Evolutionary conservation across 2,113 vertebrate species (phyloP).

Genomic region (Chionodraco myersi): DNA sequence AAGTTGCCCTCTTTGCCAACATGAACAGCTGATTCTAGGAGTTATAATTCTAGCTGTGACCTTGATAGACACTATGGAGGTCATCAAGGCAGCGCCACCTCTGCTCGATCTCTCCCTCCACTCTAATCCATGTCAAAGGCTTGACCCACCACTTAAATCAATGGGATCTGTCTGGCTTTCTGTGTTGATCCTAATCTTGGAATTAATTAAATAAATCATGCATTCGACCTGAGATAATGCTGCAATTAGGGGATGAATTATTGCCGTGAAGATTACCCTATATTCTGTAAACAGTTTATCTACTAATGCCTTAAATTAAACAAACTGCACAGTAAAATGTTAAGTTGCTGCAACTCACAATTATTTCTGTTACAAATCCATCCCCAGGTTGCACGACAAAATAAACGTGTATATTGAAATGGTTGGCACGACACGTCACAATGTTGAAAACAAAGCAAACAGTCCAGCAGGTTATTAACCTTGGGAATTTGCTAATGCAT

Average conservation of each 20-base stretch:
- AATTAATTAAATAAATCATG: slow-evolving; percentile 19
- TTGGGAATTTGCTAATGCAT: slow-evolving; percentile 34
- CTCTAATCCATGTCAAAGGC: slow-evolving; percentile 54
- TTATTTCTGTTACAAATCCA: neutral
- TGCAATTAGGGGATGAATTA: neutral
- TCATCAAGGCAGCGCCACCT: slow-evolving; percentile 36
- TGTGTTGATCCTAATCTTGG: slow-evolving; percentile 16
- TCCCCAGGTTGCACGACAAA: neutral
- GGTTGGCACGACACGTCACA: neutral
- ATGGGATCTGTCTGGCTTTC: slow-evolving; percentile 4
- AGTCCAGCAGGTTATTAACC: slow-evolving; percentile 37
- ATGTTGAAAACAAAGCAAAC: slow-evolving; percentile 3
- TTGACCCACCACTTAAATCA: slow-evolving; percentile 18
- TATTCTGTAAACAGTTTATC: neutral
- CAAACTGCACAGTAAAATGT: neutral
- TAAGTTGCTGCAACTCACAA: neutral
- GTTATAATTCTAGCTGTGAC: slow-evolving; percentile 64
- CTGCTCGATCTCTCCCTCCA: slow-evolving; percentile 2
- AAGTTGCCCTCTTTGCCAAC: slow-evolving; percentile 63
- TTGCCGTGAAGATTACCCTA: slow-evolving; percentile 3
- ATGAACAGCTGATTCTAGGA: slow-evolving; percentile 70
- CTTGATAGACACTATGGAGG: slow-evolving; percentile 63
- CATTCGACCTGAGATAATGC: neutral
- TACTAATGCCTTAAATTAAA: neutral
- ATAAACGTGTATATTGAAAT: too few species aligned